Evolutionary conservation across 1,140 invertebrate species (phyloP).

Genomic region (Akabosia matsudoensis): DNA sequence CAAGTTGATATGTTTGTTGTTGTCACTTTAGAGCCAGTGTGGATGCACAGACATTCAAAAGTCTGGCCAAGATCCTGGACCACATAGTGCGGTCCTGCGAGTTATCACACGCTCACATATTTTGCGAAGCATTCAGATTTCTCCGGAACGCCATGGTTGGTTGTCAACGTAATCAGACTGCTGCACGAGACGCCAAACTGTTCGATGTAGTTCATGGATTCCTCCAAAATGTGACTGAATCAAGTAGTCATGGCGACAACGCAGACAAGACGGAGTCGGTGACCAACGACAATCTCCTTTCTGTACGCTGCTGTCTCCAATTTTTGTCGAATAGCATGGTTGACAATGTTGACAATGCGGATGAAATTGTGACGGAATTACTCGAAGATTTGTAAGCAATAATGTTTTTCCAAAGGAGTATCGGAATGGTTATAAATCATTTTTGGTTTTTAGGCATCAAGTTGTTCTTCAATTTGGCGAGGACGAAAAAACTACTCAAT

Average conservation of each 20-base stretch:
- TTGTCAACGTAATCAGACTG: constrained; percentile 24
- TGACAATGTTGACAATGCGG: constrained; percentile 41
- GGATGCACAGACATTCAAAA: not conserved
- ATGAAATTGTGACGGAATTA: constrained; percentile 14
- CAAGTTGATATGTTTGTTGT: not conserved
- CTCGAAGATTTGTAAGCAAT: constrained; percentile 27
- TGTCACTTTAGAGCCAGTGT: too few relatives aligned
- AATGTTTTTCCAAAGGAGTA: constrained; percentile 35
- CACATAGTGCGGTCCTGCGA: not conserved
- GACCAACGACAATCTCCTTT: constrained; percentile 6
- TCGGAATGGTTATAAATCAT: not conserved
- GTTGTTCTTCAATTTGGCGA: not conserved
- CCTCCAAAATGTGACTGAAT: not conserved
- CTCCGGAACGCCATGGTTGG: constrained; percentile 14
- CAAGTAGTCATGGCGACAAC: not conserved
- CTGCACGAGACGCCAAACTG: constrained; percentile 9
- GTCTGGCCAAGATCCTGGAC: not conserved
- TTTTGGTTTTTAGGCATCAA: not conserved
- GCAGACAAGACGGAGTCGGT: constrained; percentile 13
- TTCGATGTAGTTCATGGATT: not conserved
- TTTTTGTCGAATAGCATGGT: constrained; percentile 47
- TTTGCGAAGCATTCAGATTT: constrained; percentile 2
- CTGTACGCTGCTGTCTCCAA: constrained; percentile 41
- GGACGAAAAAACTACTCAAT: constrained; percentile 41
- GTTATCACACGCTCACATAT: not conserved